These are phyloP conservation scores for Apotomis capreana DNA, from an alignment of 2,888 invertebrate species.

Conservation along the genomic window DNA sequence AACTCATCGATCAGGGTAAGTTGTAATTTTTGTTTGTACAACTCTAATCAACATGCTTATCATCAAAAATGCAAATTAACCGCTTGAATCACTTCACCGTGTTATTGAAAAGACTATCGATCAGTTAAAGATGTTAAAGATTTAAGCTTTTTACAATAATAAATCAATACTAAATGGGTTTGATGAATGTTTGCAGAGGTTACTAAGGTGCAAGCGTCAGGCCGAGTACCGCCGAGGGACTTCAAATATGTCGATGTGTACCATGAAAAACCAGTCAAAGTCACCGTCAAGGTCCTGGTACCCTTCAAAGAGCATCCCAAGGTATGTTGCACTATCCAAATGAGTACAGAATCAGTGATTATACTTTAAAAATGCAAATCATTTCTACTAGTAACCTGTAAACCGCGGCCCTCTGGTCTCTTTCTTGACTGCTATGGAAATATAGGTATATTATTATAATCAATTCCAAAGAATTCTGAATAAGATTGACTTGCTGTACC, in stretches of 20 bases:
- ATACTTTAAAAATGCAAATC: too few relatives aligned
- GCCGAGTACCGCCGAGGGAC: slow-evolving; percentile 86
- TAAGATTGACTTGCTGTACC: too few relatives aligned
- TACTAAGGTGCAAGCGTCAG: slow-evolving; percentile 87
- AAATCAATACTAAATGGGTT: not conserved
- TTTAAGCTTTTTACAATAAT: not conserved
- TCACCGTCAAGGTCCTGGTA: slow-evolving; percentile 88
- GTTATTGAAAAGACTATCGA: not conserved
- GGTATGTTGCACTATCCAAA: slow-evolving; percentile 63
- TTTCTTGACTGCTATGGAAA: too few relatives aligned
- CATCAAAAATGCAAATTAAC: not conserved
- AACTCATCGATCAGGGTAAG: slow-evolving; percentile 89
- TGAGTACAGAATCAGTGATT: too few relatives aligned
- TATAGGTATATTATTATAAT: too few relatives aligned
- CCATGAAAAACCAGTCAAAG: slow-evolving; percentile 88
- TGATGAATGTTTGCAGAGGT: slow-evolving; percentile 84
- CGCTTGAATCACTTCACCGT: not conserved
- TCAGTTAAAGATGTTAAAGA: not conserved
- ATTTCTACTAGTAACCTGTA: too few relatives aligned
- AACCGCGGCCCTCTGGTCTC: too few relatives aligned
- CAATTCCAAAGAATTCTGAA: too few relatives aligned
- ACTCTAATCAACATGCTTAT: not conserved
- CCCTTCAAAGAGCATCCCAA: slow-evolving; percentile 89
- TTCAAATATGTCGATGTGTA: slow-evolving; percentile 90
- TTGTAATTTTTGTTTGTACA: slow-evolving; percentile 7